These are phyloP conservation scores for Vimba vimba DNA, from an alignment of 2,113 vertebrate genomes.

Conservation along the genomic window DNA sequence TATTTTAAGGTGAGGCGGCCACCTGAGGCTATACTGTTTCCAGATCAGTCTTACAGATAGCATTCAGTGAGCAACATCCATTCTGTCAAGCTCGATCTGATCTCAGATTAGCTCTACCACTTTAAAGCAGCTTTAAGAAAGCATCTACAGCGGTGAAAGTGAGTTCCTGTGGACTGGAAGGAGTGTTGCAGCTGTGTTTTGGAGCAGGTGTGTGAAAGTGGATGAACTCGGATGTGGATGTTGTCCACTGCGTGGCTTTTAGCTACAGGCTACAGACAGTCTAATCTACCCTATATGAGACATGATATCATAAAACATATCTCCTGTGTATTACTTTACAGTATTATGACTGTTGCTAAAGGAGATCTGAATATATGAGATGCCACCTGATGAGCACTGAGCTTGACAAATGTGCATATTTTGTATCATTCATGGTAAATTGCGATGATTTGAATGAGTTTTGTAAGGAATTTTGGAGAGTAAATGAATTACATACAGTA, in stretches of 20 bases:
- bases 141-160: slow-evolving; percentile 32
- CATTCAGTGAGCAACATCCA: slow-evolving; percentile 17
- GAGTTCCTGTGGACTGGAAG: slow-evolving; percentile 45
- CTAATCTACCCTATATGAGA: slow-evolving; percentile 14
- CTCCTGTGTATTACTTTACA: neutral
- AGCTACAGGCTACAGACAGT: slow-evolving; percentile 51
- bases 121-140: neutral
- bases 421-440: neutral
- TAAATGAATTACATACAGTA: neutral
- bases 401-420: neutral
- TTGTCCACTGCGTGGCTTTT: slow-evolving; percentile 51
- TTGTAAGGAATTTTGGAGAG: neutral
- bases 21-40: slow-evolving; percentile 43
- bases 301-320: slow-evolving; percentile 34
- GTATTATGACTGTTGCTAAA: slow-evolving; percentile 6
- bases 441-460: neutral
- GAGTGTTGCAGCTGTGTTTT: slow-evolving; percentile 45
- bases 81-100: neutral
- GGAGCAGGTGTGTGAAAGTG: slow-evolving; percentile 55
- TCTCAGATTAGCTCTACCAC: neutral
- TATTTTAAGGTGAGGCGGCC: slow-evolving; percentile 8
- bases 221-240: slow-evolving; percentile 53
- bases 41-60: slow-evolving; percentile 18
- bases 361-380: slow-evolving; percentile 3
- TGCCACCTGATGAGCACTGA: slow-evolving; percentile 8